These are phyloP conservation scores for Bombus consobrinus DNA, from an alignment of 1,140 invertebrate genomes.

Conservation along the genomic window DNA sequence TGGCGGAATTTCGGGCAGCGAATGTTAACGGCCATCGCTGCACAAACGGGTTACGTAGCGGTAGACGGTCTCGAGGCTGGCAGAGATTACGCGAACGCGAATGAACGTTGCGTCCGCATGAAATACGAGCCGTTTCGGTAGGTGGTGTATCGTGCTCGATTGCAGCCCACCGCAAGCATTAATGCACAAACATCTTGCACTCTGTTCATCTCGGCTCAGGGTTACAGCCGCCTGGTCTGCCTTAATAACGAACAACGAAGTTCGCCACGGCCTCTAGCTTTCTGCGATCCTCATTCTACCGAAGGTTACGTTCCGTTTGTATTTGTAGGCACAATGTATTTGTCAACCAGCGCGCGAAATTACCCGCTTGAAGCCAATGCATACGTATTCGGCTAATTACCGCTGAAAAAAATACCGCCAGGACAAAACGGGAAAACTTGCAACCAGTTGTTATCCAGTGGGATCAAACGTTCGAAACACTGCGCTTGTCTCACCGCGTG, in stretches of 20 bases:
- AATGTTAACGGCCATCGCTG: neutral
- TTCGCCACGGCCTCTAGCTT: too few species aligned
- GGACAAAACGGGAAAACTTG: neutral
- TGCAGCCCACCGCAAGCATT: constrained; percentile 9
- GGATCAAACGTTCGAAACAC: neutral
- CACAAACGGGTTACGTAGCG: neutral
- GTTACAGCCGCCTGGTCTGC: constrained; percentile 6
- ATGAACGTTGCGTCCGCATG: neutral
- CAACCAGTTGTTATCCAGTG: neutral
- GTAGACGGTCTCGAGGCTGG: neutral
- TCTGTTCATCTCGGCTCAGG: neutral
- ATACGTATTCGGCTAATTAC: constrained; percentile 29
- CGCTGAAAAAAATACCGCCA: too few species aligned
- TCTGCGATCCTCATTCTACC: neutral
- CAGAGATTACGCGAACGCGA: neutral
- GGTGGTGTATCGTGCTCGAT: constrained; percentile 8
- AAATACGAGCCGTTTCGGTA: neutral
- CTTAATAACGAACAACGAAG: constrained; percentile 13
- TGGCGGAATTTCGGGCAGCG: neutral
- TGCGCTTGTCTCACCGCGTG: neutral
- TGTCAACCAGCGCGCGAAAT: constrained; percentile 4
- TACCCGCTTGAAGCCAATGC: neutral
- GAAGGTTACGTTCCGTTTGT: constrained; percentile 11
- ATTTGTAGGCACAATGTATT: neutral
- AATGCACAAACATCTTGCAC: constrained; percentile 31